Conservation (phyloP, 1,140 invertebrate genomes). For the Holcopasites calliopsidis region DNA sequence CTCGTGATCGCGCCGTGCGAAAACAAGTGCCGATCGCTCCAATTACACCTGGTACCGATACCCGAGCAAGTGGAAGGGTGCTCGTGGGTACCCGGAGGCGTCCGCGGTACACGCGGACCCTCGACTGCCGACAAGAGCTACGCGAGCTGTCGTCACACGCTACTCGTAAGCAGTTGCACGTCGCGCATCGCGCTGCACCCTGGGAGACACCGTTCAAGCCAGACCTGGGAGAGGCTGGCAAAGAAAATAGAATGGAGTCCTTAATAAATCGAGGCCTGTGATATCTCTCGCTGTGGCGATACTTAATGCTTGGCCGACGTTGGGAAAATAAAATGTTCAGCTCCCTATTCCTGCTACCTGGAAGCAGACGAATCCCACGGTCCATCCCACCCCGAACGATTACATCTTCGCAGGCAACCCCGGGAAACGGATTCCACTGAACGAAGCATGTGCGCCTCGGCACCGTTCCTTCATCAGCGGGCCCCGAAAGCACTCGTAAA, state of each 20-base stretch:
- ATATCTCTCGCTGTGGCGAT: too few relatives aligned
- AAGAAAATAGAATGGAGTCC: too few relatives aligned
- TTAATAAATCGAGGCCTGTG: too few relatives aligned
- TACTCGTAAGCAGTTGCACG: constrained; percentile 52
- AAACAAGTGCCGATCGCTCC: constrained; percentile 75
- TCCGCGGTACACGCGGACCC: constrained; percentile 45
- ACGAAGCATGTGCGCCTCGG: not conserved
- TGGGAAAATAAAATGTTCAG: too few relatives aligned
- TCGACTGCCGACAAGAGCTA: constrained; percentile 53
- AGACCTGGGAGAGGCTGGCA: not conserved
- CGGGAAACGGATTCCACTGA: too few relatives aligned
- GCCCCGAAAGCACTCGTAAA: not conserved
- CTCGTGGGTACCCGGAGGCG: constrained; percentile 50
- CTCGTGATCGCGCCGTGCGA: constrained; percentile 71
- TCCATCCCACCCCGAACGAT: too few relatives aligned
- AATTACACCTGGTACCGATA: constrained; percentile 64
- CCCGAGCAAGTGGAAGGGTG: constrained; percentile 36
- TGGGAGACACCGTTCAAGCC: not conserved
- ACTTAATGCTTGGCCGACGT: too few relatives aligned
- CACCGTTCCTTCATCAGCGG: not conserved
- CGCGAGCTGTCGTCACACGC: constrained; percentile 50
- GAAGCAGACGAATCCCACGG: too few relatives aligned
- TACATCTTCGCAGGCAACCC: too few relatives aligned
- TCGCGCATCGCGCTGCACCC: constrained; percentile 32
- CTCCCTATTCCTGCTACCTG: too few relatives aligned